phyloP scores from a whole-genome alignment of 2,888 invertebrate genomes.

The Eulithis prunata region DNA sequence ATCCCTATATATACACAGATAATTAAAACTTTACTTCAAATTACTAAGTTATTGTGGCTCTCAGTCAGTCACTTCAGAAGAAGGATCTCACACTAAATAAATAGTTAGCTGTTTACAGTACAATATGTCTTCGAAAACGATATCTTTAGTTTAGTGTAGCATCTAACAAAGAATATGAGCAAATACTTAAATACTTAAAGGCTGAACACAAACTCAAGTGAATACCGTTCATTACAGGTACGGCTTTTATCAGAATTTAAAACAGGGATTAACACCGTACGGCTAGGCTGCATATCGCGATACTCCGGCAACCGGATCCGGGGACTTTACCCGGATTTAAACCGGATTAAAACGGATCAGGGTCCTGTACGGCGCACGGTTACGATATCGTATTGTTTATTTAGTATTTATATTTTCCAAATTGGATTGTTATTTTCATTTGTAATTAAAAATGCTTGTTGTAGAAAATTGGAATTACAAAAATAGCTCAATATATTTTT shows the following conservation, averaged over 20 bases:
- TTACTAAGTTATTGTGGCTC: no score
- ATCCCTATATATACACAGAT: no score
- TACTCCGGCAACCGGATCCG: slow-evolving; percentile 58
- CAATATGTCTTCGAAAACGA: no score
- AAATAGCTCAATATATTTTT: no score
- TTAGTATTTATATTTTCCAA: slow-evolving; percentile 67
- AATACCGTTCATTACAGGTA: slow-evolving; percentile 53
- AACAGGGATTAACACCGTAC: slow-evolving; percentile 79
- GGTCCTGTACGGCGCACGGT: slow-evolving; percentile 58
- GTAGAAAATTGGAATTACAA: slow-evolving; percentile 5
- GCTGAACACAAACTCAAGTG: slow-evolving; percentile 17
- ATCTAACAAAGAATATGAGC: background rate
- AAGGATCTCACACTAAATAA: no score
- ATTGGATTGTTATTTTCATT: slow-evolving; percentile 62
- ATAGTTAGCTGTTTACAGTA: no score
- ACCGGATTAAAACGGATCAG: slow-evolving; percentile 51
- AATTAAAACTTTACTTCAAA: no score
- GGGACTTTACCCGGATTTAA: slow-evolving; percentile 69
- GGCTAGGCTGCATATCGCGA: slow-evolving; percentile 71
- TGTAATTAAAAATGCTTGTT: slow-evolving; percentile 36
- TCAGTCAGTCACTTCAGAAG: no score
- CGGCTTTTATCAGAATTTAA: slow-evolving; percentile 80
- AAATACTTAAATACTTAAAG: background rate
- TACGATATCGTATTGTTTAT: slow-evolving; percentile 80
- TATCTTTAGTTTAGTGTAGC: no score